phyloP scores from a whole-genome alignment of 2,797 vertebrate species.

The Paratrypauchen microcephalus region DNA sequence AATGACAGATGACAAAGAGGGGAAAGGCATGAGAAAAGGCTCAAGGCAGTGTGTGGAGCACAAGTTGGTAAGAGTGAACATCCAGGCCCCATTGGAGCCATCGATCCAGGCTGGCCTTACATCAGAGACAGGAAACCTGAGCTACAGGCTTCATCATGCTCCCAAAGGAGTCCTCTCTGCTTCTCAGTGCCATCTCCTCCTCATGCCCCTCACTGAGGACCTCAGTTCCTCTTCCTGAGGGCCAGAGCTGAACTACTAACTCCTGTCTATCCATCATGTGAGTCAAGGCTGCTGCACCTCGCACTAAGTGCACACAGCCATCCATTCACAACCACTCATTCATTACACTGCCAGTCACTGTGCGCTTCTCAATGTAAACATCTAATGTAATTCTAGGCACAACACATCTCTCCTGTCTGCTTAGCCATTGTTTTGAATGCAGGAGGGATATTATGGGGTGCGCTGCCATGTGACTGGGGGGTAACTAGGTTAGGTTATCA shows the following conservation, averaged over 20 bases:
- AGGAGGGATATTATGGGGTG: slow-evolving; percentile 53
- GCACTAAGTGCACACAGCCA: slow-evolving; percentile 71
- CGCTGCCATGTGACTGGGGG: slow-evolving; percentile 59
- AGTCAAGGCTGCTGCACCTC: slow-evolving; percentile 41
- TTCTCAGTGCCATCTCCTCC: slow-evolving; percentile 45
- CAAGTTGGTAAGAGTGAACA: slow-evolving; percentile 67
- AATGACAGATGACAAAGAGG: slow-evolving; percentile 50
- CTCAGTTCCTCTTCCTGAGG: slow-evolving; percentile 13
- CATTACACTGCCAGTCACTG: slow-evolving; percentile 49
- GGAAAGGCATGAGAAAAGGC: slow-evolving; percentile 50
- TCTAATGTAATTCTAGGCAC: slow-evolving; percentile 56
- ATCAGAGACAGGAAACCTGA: slow-evolving; percentile 80
- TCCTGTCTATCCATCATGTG: slow-evolving; percentile 72
- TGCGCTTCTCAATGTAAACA: slow-evolving; percentile 46
- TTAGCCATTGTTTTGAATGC: slow-evolving; percentile 67
- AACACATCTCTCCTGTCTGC: slow-evolving; percentile 56
- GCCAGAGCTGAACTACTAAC: slow-evolving; percentile 36
- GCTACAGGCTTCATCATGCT: slow-evolving; percentile 77
- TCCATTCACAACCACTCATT: slow-evolving; percentile 75
- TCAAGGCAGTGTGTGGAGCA: slow-evolving; percentile 54
- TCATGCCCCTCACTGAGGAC: slow-evolving; percentile 15
- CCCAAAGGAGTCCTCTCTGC: slow-evolving; percentile 65
- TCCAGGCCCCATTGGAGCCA: slow-evolving; percentile 73
- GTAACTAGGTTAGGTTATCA: slow-evolving; percentile 76
- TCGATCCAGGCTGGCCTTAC: slow-evolving; percentile 78